These are phyloP conservation scores for Thaleichthys pacificus DNA, from an alignment of 2,797 vertebrate species.

Conservation along the genomic window DNA sequence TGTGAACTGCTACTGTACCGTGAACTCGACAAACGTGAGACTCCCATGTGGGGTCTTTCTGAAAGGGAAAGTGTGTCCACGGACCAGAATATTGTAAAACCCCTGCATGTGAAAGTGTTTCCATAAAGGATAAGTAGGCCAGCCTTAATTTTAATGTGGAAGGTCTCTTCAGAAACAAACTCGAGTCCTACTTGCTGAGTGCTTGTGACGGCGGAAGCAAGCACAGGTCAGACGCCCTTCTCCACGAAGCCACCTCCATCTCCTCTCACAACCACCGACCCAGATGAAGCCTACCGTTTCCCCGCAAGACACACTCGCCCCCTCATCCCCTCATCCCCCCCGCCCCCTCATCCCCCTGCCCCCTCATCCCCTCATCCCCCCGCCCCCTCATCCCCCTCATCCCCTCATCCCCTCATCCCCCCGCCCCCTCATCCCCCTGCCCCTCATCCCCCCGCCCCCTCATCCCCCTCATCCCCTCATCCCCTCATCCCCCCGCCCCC, in stretches of 20 bases:
- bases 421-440: neutral
- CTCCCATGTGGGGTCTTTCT: slow-evolving; percentile 61
- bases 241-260: slow-evolving; percentile 6
- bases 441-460: too few relatives aligned
- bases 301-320: neutral
- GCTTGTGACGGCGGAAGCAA: slow-evolving; percentile 26
- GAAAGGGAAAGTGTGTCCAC: slow-evolving; percentile 54
- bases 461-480: too few relatives aligned
- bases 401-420: too few relatives aligned
- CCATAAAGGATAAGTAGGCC: slow-evolving; percentile 69
- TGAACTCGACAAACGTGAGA: slow-evolving; percentile 37
- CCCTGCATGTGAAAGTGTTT: slow-evolving; percentile 58
- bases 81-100: slow-evolving; percentile 47
- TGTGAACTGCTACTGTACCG: neutral
- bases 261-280: neutral
- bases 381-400: neutral
- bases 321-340: too few relatives aligned
- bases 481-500: too few relatives aligned
- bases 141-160: slow-evolving; percentile 56
- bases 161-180: slow-evolving; percentile 32
- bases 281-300: slow-evolving; percentile 12
- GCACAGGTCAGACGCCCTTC: slow-evolving; percentile 25
- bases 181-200: slow-evolving; percentile 27
- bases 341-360: slow-evolving; percentile 1
- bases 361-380: too few relatives aligned